A percentile compares a stretch with the other conserved stretches of the same genome.
phyloP scores from a whole-genome alignment of 2,797 vertebrate species.

The Siniperca scherzeri region DNA sequence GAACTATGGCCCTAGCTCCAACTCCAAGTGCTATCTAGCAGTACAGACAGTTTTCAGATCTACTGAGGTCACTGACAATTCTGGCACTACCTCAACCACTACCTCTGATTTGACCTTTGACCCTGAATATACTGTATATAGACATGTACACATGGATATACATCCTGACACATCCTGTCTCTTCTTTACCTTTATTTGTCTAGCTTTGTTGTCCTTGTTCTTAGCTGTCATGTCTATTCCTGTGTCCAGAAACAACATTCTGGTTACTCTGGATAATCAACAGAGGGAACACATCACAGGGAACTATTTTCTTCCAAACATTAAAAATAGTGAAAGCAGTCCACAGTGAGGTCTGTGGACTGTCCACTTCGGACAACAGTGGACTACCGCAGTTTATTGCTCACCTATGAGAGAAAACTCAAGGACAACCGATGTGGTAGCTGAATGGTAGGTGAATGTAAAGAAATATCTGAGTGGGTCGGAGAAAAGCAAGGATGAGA shows the following conservation, averaged over 20 bases:
- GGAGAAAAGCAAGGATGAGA: not conserved
- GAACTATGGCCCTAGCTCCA: not conserved
- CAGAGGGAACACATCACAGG: too few relatives aligned
- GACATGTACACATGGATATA: too few relatives aligned
- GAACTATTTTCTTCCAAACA: conserved; percentile 7
- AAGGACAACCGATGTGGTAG: not conserved
- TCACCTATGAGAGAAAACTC: not conserved
- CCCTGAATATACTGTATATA: too few relatives aligned
- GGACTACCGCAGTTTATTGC: too few relatives aligned
- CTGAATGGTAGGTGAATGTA: not conserved
- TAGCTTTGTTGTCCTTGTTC: too few relatives aligned
- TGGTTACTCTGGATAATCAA: too few relatives aligned
- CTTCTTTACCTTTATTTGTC: too few relatives aligned
- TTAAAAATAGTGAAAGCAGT: conserved; percentile 4
- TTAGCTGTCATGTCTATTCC: too few relatives aligned
- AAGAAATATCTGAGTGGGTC: not conserved
- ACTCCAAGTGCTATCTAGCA: not conserved
- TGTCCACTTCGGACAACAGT: conserved; percentile 7
- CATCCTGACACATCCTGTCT: too few relatives aligned
- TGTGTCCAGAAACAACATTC: too few relatives aligned
- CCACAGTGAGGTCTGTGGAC: not conserved
- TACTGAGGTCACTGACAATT: not conserved
- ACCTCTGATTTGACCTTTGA: not conserved
- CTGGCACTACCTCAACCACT: not conserved
- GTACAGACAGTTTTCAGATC: not conserved